Conservation (phyloP, 1,140 invertebrate genomes). For the Halictus rubicundus region DNA sequence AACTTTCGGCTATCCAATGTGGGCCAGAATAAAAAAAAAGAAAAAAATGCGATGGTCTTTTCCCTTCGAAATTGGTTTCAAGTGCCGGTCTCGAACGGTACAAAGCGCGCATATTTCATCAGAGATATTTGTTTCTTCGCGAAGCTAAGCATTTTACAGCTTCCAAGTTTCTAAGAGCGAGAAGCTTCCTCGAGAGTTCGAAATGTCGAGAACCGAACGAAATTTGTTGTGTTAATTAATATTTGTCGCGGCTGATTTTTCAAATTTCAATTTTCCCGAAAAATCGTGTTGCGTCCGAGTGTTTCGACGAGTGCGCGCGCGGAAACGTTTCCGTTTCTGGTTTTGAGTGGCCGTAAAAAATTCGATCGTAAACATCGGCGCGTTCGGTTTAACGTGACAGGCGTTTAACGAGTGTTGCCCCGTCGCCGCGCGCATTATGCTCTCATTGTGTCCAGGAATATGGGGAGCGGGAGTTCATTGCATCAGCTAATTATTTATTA, state of each 20-base stretch:
- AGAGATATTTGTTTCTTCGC: not conserved
- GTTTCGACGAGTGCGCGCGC: no score
- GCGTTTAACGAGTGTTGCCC: not conserved
- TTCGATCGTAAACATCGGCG: no score
- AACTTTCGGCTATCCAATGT: not conserved
- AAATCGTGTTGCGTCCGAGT: no score
- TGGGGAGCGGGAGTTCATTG: conserved; percentile 11
- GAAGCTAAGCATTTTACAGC: no score
- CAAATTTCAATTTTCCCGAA: no score
- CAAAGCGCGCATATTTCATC: not conserved
- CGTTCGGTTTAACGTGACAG: not conserved
- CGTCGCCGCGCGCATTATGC: not conserved
- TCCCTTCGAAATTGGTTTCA: not conserved
- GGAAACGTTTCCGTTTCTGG: no score
- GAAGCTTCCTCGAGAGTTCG: no score
- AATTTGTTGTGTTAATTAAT: no score
- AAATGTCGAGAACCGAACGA: no score
- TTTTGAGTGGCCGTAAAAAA: no score
- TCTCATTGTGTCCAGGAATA: conserved; percentile 5
- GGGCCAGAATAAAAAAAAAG: not conserved
- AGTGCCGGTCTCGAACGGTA: not conserved
- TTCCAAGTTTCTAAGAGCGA: no score
- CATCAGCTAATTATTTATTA: conserved; percentile 59
- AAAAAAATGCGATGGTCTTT: not conserved
- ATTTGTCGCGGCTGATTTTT: no score